These are phyloP conservation scores for Orthonychiurus folsomi DNA, from an alignment of 2,888 invertebrate genomes.

Conservation along the genomic window DNA sequence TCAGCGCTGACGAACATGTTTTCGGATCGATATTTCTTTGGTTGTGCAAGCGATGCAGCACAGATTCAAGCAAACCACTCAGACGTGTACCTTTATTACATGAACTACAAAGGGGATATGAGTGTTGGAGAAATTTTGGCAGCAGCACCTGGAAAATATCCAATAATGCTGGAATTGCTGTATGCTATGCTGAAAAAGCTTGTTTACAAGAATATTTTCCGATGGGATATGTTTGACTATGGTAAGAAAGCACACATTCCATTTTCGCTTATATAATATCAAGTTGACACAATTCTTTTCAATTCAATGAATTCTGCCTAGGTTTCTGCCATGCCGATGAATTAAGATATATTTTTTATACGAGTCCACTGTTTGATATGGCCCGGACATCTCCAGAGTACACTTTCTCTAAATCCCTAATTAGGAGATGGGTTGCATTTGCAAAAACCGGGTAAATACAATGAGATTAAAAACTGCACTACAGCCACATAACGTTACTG, in stretches of 20 bases:
- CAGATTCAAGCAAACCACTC: background rate
- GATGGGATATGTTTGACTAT: background rate
- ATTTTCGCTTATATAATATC: no score
- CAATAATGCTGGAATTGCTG: background rate
- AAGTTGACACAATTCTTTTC: background rate
- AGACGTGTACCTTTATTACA: background rate
- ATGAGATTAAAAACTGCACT: slow-evolving; percentile 2
- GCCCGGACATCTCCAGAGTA: background rate
- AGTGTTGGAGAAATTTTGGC: background rate
- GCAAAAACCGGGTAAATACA: slow-evolving; percentile 3
- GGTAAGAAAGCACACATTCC: no score
- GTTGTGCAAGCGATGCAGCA: background rate
- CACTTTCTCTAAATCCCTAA: background rate
- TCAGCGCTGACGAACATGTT: background rate
- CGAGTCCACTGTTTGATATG: background rate
- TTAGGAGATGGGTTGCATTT: background rate
- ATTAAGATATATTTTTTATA: background rate
- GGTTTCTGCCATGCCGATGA: background rate
- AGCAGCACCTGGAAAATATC: background rate
- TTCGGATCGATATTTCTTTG: slow-evolving; percentile 2
- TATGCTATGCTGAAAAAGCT: background rate
- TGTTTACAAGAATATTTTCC: background rate
- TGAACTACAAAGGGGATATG: background rate
- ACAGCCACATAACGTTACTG: no score
- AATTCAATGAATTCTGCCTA: background rate